A percentile compares a stretch with the other conserved stretches of the same genome.
These are phyloP conservation scores for Butastur rufipennis DNA, from an alignment of 2,113 vertebrate genomes.

Conservation along the genomic window DNA sequence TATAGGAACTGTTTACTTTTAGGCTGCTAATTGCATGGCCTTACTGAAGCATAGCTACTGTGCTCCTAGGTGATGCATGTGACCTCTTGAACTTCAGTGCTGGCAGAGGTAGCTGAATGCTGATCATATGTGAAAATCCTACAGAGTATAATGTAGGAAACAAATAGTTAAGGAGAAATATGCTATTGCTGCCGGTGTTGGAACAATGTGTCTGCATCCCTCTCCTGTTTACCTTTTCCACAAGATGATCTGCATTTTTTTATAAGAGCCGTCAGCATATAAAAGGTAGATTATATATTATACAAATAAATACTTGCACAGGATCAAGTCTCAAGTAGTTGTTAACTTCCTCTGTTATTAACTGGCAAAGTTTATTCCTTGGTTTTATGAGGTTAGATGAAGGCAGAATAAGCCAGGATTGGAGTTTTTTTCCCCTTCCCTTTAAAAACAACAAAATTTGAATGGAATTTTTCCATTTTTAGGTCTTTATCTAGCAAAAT, in stretches of 20 bases:
- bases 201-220: not conserved
- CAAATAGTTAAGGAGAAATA: not conserved
- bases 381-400: not conserved
- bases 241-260: not conserved
- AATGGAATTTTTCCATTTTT: not conserved
- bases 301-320: not conserved
- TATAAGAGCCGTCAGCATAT: not conserved
- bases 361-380: not conserved
- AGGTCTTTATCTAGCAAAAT: not conserved
- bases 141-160: not conserved
- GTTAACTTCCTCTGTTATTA: not conserved
- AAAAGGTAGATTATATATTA: not conserved
- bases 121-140: not conserved
- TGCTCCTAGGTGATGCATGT: not conserved
- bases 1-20: not conserved
- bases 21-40: not conserved
- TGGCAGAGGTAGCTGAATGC: not conserved
- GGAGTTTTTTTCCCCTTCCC: rapidly evolving
- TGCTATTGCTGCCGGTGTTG: not conserved
- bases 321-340: not conserved
- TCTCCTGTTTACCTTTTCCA: not conserved
- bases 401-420: not conserved
- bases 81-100: not conserved
- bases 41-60: not conserved
- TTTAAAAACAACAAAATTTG: not conserved